phyloP scores from a whole-genome alignment of 1,140 invertebrate species.

The Pseudomyrmex gracilis region DNA sequence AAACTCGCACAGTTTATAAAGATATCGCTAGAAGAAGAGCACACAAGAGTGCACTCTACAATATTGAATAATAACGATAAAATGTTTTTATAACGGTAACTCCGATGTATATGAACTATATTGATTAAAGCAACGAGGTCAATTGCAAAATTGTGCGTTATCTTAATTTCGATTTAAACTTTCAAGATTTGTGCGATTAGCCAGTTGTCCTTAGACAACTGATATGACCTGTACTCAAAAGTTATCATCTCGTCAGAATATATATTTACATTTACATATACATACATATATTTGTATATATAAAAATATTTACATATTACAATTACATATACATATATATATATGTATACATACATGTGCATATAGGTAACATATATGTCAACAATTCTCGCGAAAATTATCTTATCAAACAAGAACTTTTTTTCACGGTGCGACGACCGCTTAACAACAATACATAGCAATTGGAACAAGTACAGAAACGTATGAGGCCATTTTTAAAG shows the following conservation, averaged over 20 bases:
- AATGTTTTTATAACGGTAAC: neutral
- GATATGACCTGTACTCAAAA: neutral
- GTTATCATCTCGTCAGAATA: neutral
- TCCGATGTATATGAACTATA: neutral
- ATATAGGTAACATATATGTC: too few relatives aligned
- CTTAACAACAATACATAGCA: slow-evolving; percentile 29
- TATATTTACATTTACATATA: neutral
- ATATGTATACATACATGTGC: too few relatives aligned
- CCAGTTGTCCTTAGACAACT: too few relatives aligned
- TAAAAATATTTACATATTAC: too few relatives aligned
- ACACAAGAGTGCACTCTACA: too few relatives aligned
- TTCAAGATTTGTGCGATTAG: too few relatives aligned
- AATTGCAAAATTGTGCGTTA: neutral
- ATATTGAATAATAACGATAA: too few relatives aligned
- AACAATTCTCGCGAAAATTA: slow-evolving; percentile 10
- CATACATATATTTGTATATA: too few relatives aligned
- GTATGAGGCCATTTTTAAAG: slow-evolving; percentile 69
- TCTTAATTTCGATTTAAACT: neutral
- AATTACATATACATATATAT: too few relatives aligned
- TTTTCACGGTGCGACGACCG: slow-evolving; percentile 42
- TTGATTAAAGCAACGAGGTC: neutral
- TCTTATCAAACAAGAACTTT: slow-evolving; percentile 12
- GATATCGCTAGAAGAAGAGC: too few relatives aligned
- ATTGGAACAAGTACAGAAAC: slow-evolving; percentile 11
- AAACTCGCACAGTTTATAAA: too few relatives aligned